Evolutionary conservation across 2,797 vertebrate genomes (phyloP), one percentile per base, ranked within the genome.

Genomic region (Tarsius wallacei): DNA sequence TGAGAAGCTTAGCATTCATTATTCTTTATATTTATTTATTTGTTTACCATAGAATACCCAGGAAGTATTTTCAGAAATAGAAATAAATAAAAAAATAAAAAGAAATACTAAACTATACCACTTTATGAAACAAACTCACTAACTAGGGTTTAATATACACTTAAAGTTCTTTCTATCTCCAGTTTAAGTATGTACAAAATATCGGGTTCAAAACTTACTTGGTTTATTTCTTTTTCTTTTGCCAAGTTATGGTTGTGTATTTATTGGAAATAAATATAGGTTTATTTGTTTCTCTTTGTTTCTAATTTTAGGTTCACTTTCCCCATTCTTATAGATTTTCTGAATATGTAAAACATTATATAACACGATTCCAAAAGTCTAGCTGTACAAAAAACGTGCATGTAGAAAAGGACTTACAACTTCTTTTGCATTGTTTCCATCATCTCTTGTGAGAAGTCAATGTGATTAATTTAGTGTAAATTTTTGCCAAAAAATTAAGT

Each of bases 281-380:
- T 59, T 70, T 47, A 57, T 81, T 82, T 89, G 5, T 42, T 66
- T 89, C 64, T 22, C 26, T 78, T 94, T 94, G n/a, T 71, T 91
- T 81, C 17, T 49, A 47, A 85, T 21, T 85, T 94, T 51, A 64
- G 78, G 36, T 59, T 85, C 19, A n/a, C n/a, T 81, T 73, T 22
- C 28, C 9, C 12, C 26, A 66, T 87, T 17, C 1, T 47, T 74
- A 33, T 3, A 49, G 57, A 55, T 80, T 77, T 94, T 70, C 70
- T 70, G 2, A 17, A 19, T 78, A 49, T 57, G 22, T 49, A 61
- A 94, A 64, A 55, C 24, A 59, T 57, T 80, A 33, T 28, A 49
- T 28, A 87, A 22, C 16, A 55, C 57, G 6, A 17, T 81, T 87
- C 49, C 9, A 55, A 64, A 73, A 71, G n/a, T 24, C 14, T 42